Evolutionary conservation across 92 coral and sea anemone species (phyloP).

Genomic region (Zoanthus gigantus): DNA sequence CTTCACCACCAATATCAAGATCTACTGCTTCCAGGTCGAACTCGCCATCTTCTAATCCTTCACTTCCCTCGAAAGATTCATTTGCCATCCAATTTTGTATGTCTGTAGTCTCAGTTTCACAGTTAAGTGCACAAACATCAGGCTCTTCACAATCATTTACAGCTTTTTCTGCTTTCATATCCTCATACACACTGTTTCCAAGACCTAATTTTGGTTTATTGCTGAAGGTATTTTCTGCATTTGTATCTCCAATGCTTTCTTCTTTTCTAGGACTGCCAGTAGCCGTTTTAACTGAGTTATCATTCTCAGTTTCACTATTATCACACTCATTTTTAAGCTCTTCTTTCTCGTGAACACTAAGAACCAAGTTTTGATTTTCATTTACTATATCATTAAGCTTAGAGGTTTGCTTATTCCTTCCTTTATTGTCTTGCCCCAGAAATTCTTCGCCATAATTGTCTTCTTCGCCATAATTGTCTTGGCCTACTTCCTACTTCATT

Average conservation of each 20-base stretch:
- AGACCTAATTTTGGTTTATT: not conserved
- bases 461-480: not conserved
- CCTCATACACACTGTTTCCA: not conserved
- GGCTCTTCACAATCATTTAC: not conserved
- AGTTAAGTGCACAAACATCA: slow-evolving; percentile 1
- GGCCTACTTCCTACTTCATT: too few species aligned
- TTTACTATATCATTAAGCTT: not conserved
- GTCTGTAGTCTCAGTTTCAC: not conserved
- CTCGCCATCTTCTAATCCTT: not conserved
- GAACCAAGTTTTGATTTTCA: not conserved
- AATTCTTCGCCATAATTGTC: not conserved
- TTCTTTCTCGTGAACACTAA: not conserved
- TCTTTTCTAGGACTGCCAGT: not conserved
- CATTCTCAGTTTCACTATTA: not conserved
- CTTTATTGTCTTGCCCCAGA: not conserved
- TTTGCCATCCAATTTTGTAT: not conserved
- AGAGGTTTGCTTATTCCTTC: not conserved
- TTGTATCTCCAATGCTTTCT: not conserved
- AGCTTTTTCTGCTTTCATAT: not conserved
- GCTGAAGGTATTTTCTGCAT: not conserved
- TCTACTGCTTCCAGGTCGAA: slow-evolving; percentile 5
- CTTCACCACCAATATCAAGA: not conserved
- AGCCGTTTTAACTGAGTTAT: not conserved
- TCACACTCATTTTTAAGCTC: not conserved
- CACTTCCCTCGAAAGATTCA: not conserved